phyloP scores from a whole-genome alignment of 2,888 invertebrate species.

The Cerastoderma edule region DNA sequence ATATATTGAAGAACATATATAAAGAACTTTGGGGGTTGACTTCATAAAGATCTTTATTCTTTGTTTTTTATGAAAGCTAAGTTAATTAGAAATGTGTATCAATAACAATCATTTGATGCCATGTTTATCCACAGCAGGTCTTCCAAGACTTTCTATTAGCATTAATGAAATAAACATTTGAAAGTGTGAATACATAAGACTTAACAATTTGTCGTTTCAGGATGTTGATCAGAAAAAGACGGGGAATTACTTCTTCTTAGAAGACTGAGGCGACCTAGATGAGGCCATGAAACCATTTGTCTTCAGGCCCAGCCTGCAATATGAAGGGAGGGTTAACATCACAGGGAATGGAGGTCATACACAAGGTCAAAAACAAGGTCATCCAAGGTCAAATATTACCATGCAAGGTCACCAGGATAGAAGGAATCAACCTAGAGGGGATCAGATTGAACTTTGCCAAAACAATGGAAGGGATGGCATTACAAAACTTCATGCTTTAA shows the following conservation, averaged over 20 bases:
- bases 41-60: not conserved
- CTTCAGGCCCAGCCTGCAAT: slow-evolving; percentile 57
- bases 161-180: not conserved
- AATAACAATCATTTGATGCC: not conserved
- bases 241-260: slow-evolving; percentile 99
- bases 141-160: not conserved
- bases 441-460: not conserved
- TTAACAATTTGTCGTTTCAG: slow-evolving; percentile 84
- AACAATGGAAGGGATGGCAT: not conserved
- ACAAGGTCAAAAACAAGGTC: not conserved
- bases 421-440: not conserved
- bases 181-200: not conserved
- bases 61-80: not conserved
- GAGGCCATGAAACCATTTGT: slow-evolving; percentile 42
- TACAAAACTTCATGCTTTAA: not conserved
- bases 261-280: slow-evolving; percentile 87
- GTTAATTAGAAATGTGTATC: too few relatives aligned
- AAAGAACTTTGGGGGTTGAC: not conserved
- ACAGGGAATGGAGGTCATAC: slow-evolving; percentile 13
- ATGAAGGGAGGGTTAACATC: slow-evolving; percentile 9
- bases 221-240: slow-evolving; percentile 98
- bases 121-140: not conserved
- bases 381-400: too few relatives aligned
- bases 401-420: too few relatives aligned
- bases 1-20: not conserved